Evolutionary conservation across 2,797 vertebrate genomes (phyloP).

Genomic region (Lemur catta): DNA sequence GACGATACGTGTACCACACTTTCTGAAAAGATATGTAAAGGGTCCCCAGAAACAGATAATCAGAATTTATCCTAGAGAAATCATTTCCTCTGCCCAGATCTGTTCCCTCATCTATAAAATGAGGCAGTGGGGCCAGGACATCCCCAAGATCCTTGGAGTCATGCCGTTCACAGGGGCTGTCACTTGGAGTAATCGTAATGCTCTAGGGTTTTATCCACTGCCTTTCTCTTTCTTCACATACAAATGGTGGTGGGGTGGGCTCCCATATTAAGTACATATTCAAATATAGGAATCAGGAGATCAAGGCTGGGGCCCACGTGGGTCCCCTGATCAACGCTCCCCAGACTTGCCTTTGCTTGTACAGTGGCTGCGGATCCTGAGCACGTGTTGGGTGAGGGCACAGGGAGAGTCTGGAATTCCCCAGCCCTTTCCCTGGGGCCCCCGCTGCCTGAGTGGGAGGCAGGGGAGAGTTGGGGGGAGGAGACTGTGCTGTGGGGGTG

Average conservation of each 20-base stretch:
- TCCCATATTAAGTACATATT: neutral
- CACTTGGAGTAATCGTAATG: neutral
- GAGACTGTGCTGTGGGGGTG: neutral
- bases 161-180: neutral
- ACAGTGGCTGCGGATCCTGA: neutral
- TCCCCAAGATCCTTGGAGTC: neutral
- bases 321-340: neutral
- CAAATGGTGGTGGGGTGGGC: neutral
- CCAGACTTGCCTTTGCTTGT: neutral
- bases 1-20: neutral
- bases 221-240: neutral
- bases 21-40: constrained; percentile 9
- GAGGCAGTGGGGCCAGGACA: neutral
- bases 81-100: constrained; percentile 12
- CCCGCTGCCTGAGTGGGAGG: neutral
- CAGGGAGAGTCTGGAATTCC: neutral
- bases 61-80: constrained; percentile 19
- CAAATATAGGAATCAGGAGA: neutral
- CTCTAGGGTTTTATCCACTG: neutral
- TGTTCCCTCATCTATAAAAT: constrained; percentile 33
- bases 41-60: constrained; percentile 58
- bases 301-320: neutral
- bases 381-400: neutral
- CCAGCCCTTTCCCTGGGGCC: neutral
- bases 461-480: neutral